Percentiles rank a stretch among this genome's conserved stretches.
phyloP scores from a whole-genome alignment of 2,888 invertebrate genomes.

The Andricus curvator region DNA sequence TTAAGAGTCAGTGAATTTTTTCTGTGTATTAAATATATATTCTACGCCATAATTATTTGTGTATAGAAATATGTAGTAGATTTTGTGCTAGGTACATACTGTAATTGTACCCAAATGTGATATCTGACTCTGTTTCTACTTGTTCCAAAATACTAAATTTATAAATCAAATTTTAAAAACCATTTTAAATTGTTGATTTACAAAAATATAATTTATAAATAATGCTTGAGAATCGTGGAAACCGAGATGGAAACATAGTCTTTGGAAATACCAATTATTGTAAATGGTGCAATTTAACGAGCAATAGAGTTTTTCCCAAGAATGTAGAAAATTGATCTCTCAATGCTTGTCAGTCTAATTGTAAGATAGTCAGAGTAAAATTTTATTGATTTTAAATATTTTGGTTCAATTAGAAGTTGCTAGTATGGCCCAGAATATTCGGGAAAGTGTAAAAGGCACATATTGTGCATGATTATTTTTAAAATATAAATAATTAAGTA shows the following conservation, averaged over 20 bases:
- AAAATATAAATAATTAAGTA: constrained; percentile 22
- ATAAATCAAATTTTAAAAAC: constrained; percentile 12
- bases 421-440: background rate
- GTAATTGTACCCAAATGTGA: constrained; percentile 24
- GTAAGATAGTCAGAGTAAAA: background rate
- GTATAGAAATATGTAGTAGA: constrained; percentile 1
- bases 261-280: constrained; percentile 28
- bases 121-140: constrained; percentile 33
- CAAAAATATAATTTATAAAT: constrained; percentile 11
- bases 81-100: constrained; percentile 16
- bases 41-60: background rate
- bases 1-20: background rate
- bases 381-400: background rate
- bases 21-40: background rate
- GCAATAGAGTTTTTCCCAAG: background rate
- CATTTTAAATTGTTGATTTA: constrained; percentile 13
- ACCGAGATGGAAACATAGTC: constrained; percentile 23
- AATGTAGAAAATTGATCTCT: constrained; percentile 1
- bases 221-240: constrained; percentile 2
- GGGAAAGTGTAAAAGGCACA: background rate
- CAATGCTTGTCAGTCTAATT: background rate
- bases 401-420: background rate
- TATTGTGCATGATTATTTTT: constrained; percentile 13
- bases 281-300: constrained; percentile 30
- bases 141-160: constrained; percentile 12